phyloP scores from a whole-genome alignment of 2,797 vertebrate species.

The Scolopax bukidnonensis region DNA sequence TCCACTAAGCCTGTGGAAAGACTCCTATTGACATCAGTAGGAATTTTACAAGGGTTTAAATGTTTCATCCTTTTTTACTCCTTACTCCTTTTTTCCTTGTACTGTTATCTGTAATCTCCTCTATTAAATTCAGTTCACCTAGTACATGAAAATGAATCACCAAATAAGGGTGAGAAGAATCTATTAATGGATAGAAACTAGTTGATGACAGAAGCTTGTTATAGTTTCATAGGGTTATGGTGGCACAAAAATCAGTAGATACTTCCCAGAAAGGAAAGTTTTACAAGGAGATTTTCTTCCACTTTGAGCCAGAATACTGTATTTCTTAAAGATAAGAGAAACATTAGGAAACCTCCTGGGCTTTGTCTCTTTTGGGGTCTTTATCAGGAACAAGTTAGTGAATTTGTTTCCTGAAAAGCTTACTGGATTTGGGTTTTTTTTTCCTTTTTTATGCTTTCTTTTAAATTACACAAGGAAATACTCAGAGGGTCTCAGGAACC shows the following conservation, averaged over 20 bases:
- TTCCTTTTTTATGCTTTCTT: neutral
- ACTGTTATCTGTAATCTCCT: neutral
- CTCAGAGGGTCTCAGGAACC: neutral
- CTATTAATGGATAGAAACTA: neutral
- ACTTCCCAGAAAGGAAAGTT: neutral
- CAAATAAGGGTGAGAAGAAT: neutral
- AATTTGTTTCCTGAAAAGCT: slow-evolving; percentile 18
- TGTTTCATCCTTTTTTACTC: neutral
- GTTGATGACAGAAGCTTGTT: neutral
- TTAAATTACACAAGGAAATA: neutral
- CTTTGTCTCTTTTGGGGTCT: neutral
- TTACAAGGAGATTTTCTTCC: neutral
- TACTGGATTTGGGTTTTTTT: neutral
- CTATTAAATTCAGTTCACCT: neutral
- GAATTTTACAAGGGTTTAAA: neutral
- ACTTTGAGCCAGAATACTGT: neutral
- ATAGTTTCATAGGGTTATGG: neutral
- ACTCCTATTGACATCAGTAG: neutral
- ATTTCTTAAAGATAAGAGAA: neutral
- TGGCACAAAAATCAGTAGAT: neutral
- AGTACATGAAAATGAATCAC: neutral
- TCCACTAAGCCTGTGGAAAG: neutral
- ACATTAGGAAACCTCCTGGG: neutral
- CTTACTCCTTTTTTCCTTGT: neutral
- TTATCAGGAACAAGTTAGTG: neutral